These are phyloP conservation scores for Hyposoter didymator DNA, from an alignment of 2,888 invertebrate species.

Conservation along the genomic window DNA sequence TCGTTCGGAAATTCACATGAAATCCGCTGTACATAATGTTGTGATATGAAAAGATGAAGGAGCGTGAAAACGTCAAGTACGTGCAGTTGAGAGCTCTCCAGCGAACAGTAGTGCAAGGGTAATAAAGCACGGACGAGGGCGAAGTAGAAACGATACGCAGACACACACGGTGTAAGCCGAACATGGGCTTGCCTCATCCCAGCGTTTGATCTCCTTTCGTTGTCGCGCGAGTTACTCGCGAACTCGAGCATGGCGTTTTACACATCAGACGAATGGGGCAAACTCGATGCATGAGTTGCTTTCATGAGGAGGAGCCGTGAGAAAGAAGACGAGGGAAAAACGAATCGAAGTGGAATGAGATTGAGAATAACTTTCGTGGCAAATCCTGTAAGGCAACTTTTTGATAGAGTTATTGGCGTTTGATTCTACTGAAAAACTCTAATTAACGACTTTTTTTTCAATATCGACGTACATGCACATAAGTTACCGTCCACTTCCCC, in stretches of 20 bases:
- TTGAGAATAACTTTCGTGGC: not conserved
- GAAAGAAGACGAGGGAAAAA: not conserved
- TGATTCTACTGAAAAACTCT: not conserved
- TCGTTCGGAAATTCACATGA: not conserved
- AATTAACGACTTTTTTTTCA: not conserved
- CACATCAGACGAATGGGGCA: slow-evolving; percentile 14
- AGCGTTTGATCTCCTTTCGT: slow-evolving; percentile 75
- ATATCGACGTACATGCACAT: not conserved
- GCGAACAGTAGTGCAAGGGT: slow-evolving; percentile 45
- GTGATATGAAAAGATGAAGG: slow-evolving; percentile 15
- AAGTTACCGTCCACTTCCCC: not conserved
- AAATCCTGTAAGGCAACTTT: slow-evolving; percentile 23
- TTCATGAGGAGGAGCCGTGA: not conserved
- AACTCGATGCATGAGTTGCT: slow-evolving; percentile 17
- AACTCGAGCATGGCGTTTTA: slow-evolving; percentile 30
- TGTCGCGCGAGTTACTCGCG: slow-evolving; percentile 58
- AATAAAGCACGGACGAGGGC: slow-evolving; percentile 52
- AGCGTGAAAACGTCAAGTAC: slow-evolving; percentile 54
- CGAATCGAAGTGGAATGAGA: slow-evolving; percentile 22
- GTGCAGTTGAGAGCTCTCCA: slow-evolving; percentile 36
- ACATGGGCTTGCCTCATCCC: slow-evolving; percentile 74
- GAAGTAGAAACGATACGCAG: slow-evolving; percentile 67
- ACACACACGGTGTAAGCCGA: slow-evolving; percentile 57
- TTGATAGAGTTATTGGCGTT: slow-evolving; percentile 37
- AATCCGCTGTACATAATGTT: not conserved